Base-by-base conservation (phyloP, 2,113 vertebrate genomes). In the Narcine bancroftii region DNA sequence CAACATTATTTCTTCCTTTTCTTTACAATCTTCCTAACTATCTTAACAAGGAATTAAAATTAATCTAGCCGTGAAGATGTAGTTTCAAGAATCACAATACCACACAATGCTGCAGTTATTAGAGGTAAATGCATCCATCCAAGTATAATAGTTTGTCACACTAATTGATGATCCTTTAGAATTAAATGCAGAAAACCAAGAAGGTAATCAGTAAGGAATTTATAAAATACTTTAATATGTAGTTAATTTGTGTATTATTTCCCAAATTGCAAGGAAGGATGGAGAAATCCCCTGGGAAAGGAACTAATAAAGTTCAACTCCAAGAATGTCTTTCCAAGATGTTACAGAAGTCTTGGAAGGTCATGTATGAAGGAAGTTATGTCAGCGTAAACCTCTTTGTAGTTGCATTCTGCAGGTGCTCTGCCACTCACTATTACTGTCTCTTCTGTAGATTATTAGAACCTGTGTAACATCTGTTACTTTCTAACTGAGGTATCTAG, bases 371-470 rank as follows among this genome's bases (percentile, higher is more conserved):
- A 95, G 93, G 95, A 97, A 96, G 92, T 92, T 95, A 95, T 96
- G 96, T 96, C 95, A 95, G 93, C 93, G 92, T 94, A 93, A 94
- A 91, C 72, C 93, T 93, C 96, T 96, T 97, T 97, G 96, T 96
- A 97, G 96, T 97, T 94, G 94, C 93, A 94, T 95, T 95, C 94
- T 96, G 96, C 96, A 97, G 96, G 96, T 97, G 96, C 94, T 96
- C 95, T 96, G 96, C 95, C 96, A 95, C 94, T 96, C 95, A 96
- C 93, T 95, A 95, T 96, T 96, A 96, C 94, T 94, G 92, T 76
- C 92, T 93, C 92, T 93, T 92, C 95, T 94, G 94, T 95, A 95
- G 95, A 94, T 96, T 95, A 95, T 94, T 94, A 92, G 95, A 95
- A 94, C 93, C 95, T 95, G 94, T 93, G 93, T 92, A 93, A 96